These are phyloP conservation scores for Tetranychus urticae DNA, from an alignment of 1,140 invertebrate genomes.

Conservation along the genomic window DNA sequence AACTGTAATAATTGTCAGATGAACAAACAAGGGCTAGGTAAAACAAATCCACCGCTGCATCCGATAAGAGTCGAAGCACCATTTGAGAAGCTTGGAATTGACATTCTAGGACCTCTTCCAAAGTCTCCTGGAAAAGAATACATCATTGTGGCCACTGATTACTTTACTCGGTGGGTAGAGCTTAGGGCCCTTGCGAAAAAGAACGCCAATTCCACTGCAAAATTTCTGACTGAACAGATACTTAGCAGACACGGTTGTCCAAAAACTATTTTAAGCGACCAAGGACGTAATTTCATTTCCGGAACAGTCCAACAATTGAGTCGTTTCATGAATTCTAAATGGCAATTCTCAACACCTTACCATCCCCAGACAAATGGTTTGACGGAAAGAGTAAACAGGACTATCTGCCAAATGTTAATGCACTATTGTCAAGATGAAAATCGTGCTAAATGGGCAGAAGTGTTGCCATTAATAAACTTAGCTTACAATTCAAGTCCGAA, in stretches of 20 bases:
- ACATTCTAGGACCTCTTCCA: neutral
- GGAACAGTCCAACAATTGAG: too few relatives aligned
- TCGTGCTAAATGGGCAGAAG: too few relatives aligned
- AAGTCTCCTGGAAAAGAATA: neutral
- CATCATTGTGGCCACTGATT: neutral
- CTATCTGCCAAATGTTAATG: too few relatives aligned
- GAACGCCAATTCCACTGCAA: neutral
- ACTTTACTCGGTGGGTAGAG: neutral
- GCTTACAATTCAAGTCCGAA: too few relatives aligned
- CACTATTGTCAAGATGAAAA: too few relatives aligned
- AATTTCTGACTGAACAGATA: neutral
- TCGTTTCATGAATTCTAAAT: too few relatives aligned
- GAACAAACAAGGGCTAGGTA: neutral
- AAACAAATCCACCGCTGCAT: neutral
- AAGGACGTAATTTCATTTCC: neutral
- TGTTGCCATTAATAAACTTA: too few relatives aligned
- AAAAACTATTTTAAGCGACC: neutral
- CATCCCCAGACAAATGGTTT: too few relatives aligned
- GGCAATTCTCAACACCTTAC: too few relatives aligned
- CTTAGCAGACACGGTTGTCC: neutral
- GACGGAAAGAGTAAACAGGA: too few relatives aligned
- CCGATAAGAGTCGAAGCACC: neutral
- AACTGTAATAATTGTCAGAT: neutral
- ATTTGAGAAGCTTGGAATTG: neutral
- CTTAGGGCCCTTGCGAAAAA: neutral